Base-by-base conservation (phyloP, 2,797 vertebrate species). In the Anolis apletophallus region DNA sequence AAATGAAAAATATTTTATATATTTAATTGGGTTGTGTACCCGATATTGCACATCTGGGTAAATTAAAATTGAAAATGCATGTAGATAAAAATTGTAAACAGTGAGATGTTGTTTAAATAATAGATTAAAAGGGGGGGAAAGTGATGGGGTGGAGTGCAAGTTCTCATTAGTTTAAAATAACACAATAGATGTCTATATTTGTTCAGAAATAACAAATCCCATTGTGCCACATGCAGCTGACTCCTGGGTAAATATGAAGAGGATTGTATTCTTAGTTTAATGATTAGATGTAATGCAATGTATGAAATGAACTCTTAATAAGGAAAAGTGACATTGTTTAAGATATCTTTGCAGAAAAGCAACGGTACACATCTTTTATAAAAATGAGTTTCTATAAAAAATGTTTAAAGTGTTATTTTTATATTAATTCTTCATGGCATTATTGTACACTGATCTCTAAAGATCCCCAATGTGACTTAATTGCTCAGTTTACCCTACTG, bases 1-100 rank as follows among this genome's bases (percentile, higher is more conserved):
- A 91, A 88, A 64, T 83, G 11, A 12, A 80, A 13, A 81, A 36
- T 0, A 52, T 69, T 85, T 73, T 82, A 64, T 64, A 12, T 64
- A 10, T 29, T 64, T 64, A 64, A 64, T 64, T 29, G 11, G 61
- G 59, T 12, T 64, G 61, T 64, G 61, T 64, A 64, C 61, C 61
- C 12, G 61, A 64, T 64, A 29, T 29, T 64, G 61, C 10, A 29
- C 61, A 64, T 59, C 8, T 59, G 54, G 73, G 69, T n/a, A 64
- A 64, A 64, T 64, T 64, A 29, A 64, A 64, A 64, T 64, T 29
- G 26, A 64, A 72, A 72, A 72, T 72, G 40, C 36, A 34, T 14
- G 19, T 36, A 73, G 34, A 10, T 12, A 73, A 23, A 29, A 40
- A 40, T 46, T 46, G 10, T 73, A 46, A 13, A 73, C 10, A 3